phyloP scores from a whole-genome alignment of 2,888 invertebrate genomes.

The Hydrotaea cyrtoneurina region DNA sequence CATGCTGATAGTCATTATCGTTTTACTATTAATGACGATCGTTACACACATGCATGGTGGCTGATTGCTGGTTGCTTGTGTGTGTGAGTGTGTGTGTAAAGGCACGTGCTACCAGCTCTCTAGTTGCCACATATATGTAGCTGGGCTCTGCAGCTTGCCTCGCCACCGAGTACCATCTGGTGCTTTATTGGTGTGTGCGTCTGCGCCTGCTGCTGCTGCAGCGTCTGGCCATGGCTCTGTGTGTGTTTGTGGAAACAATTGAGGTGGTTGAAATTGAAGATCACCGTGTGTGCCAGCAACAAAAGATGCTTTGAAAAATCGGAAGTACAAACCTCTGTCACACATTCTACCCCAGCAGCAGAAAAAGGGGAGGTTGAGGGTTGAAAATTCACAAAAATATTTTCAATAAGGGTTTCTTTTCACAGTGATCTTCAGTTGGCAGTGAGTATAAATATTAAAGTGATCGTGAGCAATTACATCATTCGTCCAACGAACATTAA shows the following conservation, averaged over 20 bases:
- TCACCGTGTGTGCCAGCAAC: constrained; percentile 41
- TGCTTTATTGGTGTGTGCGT: constrained; percentile 52
- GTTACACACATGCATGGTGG: constrained; percentile 55
- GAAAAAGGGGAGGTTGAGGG: constrained; percentile 72
- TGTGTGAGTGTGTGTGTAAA: constrained; percentile 55
- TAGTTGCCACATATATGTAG: constrained; percentile 8
- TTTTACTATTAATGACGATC: constrained; percentile 33
- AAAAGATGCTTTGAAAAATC: constrained; percentile 66
- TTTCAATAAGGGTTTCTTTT: constrained; percentile 55
- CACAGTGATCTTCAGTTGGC: constrained; percentile 70
- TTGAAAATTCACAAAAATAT: constrained; percentile 61
- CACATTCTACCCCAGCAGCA: constrained; percentile 65
- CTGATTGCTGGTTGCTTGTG: constrained; percentile 42
- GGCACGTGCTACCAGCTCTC: constrained; percentile 66
- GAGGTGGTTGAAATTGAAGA: constrained; percentile 72
- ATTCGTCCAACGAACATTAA: constrained; percentile 75
- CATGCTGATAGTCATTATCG: constrained; percentile 7
- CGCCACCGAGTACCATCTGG: constrained; percentile 59
- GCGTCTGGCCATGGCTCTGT: not conserved
- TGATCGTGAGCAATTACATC: constrained; percentile 77
- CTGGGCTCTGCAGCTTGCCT: constrained; percentile 51
- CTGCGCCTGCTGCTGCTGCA: not conserved
- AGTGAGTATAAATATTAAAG: constrained; percentile 75
- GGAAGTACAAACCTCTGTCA: constrained; percentile 68
- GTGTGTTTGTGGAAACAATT: constrained; percentile 64